Evolutionary conservation across 2,113 vertebrate genomes (phyloP).

Genomic region (Paradoxurus hermaphroditus): DNA sequence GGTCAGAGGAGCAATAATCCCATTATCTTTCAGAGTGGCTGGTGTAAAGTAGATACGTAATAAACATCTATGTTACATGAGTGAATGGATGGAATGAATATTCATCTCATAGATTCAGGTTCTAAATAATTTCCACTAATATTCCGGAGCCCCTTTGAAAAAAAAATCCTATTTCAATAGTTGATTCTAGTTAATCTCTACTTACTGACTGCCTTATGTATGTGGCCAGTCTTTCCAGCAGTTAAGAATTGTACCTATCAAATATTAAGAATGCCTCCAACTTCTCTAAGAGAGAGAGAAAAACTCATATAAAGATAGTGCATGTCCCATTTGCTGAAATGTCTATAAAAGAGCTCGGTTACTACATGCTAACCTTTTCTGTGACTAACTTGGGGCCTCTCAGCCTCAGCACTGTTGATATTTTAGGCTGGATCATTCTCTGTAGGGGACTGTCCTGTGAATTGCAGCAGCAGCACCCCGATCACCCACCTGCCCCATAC

Average conservation of each 20-base stretch:
- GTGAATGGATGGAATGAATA: not conserved
- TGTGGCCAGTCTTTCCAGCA: not conserved
- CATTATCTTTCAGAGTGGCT: not conserved
- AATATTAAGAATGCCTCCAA: constrained; percentile 25
- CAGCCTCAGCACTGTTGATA: not conserved
- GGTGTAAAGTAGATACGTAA: not conserved
- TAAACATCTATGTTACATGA: not conserved
- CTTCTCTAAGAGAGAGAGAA: not conserved
- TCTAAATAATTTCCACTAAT: constrained; percentile 6
- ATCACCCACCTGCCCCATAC: not conserved
- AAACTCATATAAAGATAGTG: not conserved
- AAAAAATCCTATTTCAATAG: not conserved
- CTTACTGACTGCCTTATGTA: not conserved
- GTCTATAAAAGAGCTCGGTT: not conserved
- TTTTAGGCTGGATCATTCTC: not conserved
- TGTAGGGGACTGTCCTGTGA: not conserved
- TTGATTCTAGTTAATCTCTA: not conserved
- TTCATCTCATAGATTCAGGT: constrained; percentile 34
- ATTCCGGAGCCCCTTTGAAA: not conserved
- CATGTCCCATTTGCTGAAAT: constrained; percentile 22
- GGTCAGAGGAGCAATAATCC: no score
- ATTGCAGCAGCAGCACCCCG: not conserved
- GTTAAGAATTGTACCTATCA: constrained; percentile 32
- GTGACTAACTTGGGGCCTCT: constrained; percentile 21
- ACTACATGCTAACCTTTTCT: constrained; percentile 1